Evolutionary conservation across 2,888 invertebrate genomes (phyloP).

Genomic region (Napeogenes sylphis): DNA sequence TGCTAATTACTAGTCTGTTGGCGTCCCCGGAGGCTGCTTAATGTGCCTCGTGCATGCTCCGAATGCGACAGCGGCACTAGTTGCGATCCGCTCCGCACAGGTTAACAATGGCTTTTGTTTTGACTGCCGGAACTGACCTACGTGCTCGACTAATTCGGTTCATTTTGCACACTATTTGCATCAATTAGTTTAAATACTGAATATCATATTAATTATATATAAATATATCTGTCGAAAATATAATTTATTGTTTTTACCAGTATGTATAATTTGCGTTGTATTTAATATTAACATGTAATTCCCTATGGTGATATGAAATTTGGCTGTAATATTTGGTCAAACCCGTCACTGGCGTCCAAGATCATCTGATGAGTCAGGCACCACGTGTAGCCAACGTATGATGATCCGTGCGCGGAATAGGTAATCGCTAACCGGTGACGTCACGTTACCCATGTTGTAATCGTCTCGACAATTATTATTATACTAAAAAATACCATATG

Average conservation of each 20-base stretch:
- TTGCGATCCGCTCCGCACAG: conserved; percentile 59
- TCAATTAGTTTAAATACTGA: conserved; percentile 24
- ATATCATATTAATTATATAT: not conserved
- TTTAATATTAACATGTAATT: conserved; percentile 5
- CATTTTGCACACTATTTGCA: conserved; percentile 39
- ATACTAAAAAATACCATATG: not conserved
- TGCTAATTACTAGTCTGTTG: conserved; percentile 74
- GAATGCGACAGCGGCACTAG: conserved; percentile 66
- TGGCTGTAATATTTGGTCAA: conserved; percentile 8
- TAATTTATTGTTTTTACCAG: too few relatives aligned
- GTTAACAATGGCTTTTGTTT: conserved; percentile 73
- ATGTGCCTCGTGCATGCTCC: conserved; percentile 70
- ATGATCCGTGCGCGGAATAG: conserved; percentile 58
- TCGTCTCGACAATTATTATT: not conserved
- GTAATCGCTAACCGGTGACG: conserved; percentile 68
- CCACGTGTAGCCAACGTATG: conserved; percentile 53
- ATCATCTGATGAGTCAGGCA: conserved; percentile 49
- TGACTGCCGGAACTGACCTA: conserved; percentile 59
- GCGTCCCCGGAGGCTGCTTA: conserved; percentile 72
- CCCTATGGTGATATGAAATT: not conserved
- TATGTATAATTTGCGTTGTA: not conserved
- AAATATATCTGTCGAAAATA: too few relatives aligned
- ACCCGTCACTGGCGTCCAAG: not conserved
- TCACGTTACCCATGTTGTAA: conserved; percentile 34
- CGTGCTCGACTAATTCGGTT: conserved; percentile 52